A percentile compares a stretch with the other conserved stretches of the same genome.
Conservation (phyloP, 2,113 vertebrate genomes). For the Ictidomys tridecemlineatus region DNA sequence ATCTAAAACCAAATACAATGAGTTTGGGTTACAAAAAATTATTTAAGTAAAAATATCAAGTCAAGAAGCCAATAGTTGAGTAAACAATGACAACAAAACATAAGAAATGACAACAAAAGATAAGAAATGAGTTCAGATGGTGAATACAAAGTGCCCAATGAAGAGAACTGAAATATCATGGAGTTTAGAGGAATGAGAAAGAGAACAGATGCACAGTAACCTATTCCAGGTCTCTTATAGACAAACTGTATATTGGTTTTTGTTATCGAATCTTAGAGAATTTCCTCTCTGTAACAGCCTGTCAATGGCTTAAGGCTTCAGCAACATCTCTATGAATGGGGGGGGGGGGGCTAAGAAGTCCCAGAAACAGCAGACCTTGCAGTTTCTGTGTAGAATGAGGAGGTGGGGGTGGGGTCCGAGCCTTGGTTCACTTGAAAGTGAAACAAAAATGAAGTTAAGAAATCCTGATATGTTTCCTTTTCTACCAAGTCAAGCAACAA, state of each 20-base stretch:
- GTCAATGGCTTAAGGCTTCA: background rate
- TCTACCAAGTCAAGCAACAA: background rate
- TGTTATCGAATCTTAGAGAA: background rate
- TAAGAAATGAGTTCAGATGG: background rate
- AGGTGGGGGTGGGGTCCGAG: background rate
- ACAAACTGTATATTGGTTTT: background rate
- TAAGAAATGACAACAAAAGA: background rate
- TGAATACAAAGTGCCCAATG: background rate
- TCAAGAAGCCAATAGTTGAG: background rate
- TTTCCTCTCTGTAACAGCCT: background rate
- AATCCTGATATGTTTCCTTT: background rate
- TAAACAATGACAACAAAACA: background rate
- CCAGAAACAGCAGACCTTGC: background rate
- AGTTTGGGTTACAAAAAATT: background rate
- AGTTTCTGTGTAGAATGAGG: background rate
- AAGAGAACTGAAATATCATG: background rate
- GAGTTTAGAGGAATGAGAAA: background rate
- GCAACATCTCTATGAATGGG: background rate
- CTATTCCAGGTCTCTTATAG: background rate
- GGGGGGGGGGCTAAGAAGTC: background rate
- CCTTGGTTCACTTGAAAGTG: background rate
- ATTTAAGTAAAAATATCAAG: background rate
- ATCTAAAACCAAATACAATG: slow-evolving; percentile 17
- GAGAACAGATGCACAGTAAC: background rate
- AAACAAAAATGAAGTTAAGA: slow-evolving; percentile 47